Percentiles rank a stretch among this genome's conserved stretches.
Conservation (phyloP, 2,797 vertebrate genomes). For the Pelochelys cantorii region DNA sequence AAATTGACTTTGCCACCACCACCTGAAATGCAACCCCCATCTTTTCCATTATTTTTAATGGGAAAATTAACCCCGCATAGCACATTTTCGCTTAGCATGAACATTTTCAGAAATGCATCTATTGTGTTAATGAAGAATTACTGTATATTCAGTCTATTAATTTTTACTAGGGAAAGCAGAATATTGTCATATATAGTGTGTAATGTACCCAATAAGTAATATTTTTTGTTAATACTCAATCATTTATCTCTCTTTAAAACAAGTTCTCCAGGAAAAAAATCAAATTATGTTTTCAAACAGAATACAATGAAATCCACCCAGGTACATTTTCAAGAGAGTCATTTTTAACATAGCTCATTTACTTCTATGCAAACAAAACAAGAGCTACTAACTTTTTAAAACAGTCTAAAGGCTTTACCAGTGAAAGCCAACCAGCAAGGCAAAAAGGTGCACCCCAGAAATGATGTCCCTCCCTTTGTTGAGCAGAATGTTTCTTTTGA, state of each 20-base stretch:
- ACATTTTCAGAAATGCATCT: too few species aligned
- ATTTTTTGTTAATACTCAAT: background rate
- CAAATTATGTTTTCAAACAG: background rate
- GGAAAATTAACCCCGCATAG: too few species aligned
- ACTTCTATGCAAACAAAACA: background rate
- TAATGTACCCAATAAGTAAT: background rate
- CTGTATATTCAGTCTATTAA: background rate
- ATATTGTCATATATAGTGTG: background rate
- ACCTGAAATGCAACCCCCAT: too few species aligned
- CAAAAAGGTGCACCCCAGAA: background rate
- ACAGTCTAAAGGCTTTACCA: background rate
- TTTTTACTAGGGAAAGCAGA: background rate
- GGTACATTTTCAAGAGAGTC: background rate
- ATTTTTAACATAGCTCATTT: background rate
- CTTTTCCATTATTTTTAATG: too few species aligned
- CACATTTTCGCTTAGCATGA: too few species aligned
- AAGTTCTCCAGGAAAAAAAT: background rate
- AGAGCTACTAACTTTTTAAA: background rate
- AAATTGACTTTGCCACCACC: too few species aligned
- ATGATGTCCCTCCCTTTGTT: background rate
- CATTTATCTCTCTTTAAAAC: background rate
- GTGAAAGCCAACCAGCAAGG: background rate
- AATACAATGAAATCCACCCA: accelerated
- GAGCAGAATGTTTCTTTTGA: accelerated
- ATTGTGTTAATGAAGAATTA: too few species aligned